Evolutionary conservation across 2,113 vertebrate species (phyloP).

Genomic region (Podocnemis expansa): DNA sequence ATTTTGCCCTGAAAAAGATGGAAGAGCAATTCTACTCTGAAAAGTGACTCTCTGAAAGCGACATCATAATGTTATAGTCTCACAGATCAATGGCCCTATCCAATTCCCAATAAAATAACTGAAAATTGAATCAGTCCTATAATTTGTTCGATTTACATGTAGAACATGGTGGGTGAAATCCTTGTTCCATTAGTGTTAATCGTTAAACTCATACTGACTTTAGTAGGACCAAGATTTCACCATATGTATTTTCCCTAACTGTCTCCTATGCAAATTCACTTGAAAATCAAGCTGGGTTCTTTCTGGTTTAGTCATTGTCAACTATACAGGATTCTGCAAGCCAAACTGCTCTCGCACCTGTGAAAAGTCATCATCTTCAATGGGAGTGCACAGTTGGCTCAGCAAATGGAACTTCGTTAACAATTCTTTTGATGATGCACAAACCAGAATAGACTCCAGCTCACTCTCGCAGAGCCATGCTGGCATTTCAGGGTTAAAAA

Average conservation of each 20-base stretch:
- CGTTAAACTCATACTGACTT: not conserved
- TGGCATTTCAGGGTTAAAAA: not conserved
- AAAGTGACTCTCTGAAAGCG: not conserved
- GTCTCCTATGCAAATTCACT: not conserved
- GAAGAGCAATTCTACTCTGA: not conserved
- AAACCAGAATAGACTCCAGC: not conserved
- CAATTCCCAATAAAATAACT: not conserved
- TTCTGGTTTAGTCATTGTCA: not conserved
- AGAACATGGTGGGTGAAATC: not conserved
- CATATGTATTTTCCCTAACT: rapidly evolving
- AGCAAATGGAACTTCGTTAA: not conserved
- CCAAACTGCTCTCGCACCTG: not conserved
- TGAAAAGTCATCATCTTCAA: not conserved
- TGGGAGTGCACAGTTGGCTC: not conserved
- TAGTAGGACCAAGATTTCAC: not conserved
- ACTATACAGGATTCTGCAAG: not conserved
- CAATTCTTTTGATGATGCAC: not conserved
- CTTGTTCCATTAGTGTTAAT: not conserved
- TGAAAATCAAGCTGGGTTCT: not conserved
- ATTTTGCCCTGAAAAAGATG: not conserved
- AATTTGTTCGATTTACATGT: not conserved
- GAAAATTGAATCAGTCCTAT: not conserved
- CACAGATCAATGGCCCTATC: constrained; percentile 1
- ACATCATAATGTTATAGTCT: not conserved
- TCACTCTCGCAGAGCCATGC: not conserved